These are phyloP conservation scores for Scaptomyza pallida DNA, from an alignment of 1,140 invertebrate genomes.

Conservation along the genomic window DNA sequence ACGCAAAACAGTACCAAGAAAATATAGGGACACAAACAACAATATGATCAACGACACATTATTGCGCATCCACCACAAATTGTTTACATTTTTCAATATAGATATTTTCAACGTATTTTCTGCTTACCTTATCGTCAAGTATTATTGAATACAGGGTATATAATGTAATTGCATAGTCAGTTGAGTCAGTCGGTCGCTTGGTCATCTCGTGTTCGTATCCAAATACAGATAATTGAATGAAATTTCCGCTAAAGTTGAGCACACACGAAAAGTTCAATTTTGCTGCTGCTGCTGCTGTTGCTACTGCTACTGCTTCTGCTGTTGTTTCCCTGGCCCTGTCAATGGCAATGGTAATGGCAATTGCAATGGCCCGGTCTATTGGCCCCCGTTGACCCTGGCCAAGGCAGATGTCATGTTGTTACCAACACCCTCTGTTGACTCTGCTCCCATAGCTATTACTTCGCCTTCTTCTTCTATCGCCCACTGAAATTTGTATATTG, in stretches of 20 bases:
- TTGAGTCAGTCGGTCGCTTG: neutral
- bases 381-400: neutral
- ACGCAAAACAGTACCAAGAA: neutral
- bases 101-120: neutral
- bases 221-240: constrained; percentile 60
- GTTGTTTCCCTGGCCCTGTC: constrained; percentile 12
- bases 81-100: too few relatives aligned
- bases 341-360: neutral
- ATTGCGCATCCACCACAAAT: too few relatives aligned
- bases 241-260: constrained; percentile 42
- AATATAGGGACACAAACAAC: neutral
- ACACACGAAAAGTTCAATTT: constrained; percentile 39
- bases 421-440: neutral
- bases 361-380: too few relatives aligned
- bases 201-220: neutral
- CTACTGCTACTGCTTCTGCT: neutral
- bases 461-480: neutral
- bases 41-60: neutral
- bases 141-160: neutral
- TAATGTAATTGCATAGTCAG: neutral
- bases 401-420: constrained; percentile 21
- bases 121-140: neutral
- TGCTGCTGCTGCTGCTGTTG: constrained; percentile 5
- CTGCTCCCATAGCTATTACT: neutral
- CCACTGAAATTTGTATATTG: constrained; percentile 38